phyloP scores from a whole-genome alignment of 2,113 vertebrate species.

The Campylomormyrus numenius region DNA sequence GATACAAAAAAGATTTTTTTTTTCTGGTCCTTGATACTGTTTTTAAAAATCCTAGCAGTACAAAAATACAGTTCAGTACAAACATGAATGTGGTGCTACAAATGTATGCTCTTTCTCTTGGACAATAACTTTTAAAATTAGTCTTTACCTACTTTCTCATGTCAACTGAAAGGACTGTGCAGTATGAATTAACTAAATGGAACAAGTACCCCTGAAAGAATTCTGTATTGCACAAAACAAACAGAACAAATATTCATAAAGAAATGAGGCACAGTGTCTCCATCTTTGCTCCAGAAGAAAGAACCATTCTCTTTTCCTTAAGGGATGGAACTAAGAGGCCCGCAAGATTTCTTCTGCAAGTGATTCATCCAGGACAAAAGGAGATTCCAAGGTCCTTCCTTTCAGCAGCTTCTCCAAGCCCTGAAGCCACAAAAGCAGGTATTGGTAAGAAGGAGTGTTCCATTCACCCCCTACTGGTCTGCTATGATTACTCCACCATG shows the following conservation, averaged over 20 bases:
- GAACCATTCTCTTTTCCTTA: not conserved
- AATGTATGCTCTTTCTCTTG: not conserved
- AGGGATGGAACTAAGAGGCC: constrained; percentile 8
- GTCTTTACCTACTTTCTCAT: not conserved
- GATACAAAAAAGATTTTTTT: not conserved
- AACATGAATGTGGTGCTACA: not conserved
- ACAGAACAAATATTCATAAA: not conserved
- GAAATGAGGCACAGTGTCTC: not conserved
- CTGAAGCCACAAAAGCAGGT: constrained; percentile 46
- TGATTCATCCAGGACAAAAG: constrained; percentile 64
- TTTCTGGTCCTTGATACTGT: not conserved
- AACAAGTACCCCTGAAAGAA: not conserved
- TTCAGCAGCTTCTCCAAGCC: constrained; percentile 70
- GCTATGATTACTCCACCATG: not conserved
- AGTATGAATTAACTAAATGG: not conserved
- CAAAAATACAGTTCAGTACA: not conserved
- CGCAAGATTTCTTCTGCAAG: constrained; percentile 36
- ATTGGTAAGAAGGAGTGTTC: not conserved
- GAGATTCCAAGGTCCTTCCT: constrained; percentile 60
- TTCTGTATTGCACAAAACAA: not conserved
- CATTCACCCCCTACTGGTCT: not conserved
- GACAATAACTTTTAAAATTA: not conserved
- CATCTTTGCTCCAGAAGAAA: not conserved
- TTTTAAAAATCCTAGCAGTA: not conserved
- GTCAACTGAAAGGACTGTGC: not conserved